A percentile compares a stretch with the other conserved stretches of the same genome.
phyloP scores from a whole-genome alignment of 2,797 vertebrate species.

The Myotis vivesi region DNA sequence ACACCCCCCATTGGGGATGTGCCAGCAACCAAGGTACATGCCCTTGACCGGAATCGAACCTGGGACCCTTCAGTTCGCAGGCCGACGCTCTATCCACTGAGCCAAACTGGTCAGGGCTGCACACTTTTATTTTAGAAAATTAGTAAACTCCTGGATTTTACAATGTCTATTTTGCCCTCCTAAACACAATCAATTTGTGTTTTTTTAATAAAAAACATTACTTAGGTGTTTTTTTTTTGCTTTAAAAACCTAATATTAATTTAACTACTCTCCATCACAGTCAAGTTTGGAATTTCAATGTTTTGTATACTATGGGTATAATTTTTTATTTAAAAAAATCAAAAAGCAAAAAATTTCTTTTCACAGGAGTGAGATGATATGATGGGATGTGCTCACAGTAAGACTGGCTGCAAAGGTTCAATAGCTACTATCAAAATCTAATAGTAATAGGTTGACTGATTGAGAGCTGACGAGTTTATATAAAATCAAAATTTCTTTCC shows the following conservation, averaged over 20 bases:
- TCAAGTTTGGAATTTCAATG: conserved; percentile 44
- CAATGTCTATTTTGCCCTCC: neutral
- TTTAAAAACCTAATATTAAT: conserved; percentile 11
- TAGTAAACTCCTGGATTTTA: conserved; percentile 31
- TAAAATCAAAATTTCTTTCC: conserved; percentile 18
- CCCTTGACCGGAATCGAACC: too few relatives aligned
- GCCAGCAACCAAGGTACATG: too few relatives aligned
- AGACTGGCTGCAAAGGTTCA: conserved; percentile 31
- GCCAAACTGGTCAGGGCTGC: too few relatives aligned
- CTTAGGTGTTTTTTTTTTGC: neutral
- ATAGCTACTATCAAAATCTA: neutral
- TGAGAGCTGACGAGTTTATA: conserved; percentile 19
- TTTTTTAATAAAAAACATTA: neutral
- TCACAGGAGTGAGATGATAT: neutral
- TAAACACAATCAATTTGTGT: neutral
- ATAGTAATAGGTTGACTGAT: conserved; percentile 3
- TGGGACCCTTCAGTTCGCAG: too few relatives aligned
- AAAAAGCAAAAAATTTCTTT: conserved; percentile 36
- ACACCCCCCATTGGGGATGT: too few relatives aligned
- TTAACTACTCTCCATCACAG: conserved; percentile 21
- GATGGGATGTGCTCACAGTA: neutral
- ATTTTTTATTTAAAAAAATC: conserved; percentile 47
- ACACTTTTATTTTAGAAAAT: conserved; percentile 12
- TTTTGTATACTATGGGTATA: neutral
- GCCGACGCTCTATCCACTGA: too few relatives aligned